Evolutionary conservation across 1,140 invertebrate species (phyloP), one percentile per base, ranked within the genome.

Genomic region (Nebria ingens): DNA sequence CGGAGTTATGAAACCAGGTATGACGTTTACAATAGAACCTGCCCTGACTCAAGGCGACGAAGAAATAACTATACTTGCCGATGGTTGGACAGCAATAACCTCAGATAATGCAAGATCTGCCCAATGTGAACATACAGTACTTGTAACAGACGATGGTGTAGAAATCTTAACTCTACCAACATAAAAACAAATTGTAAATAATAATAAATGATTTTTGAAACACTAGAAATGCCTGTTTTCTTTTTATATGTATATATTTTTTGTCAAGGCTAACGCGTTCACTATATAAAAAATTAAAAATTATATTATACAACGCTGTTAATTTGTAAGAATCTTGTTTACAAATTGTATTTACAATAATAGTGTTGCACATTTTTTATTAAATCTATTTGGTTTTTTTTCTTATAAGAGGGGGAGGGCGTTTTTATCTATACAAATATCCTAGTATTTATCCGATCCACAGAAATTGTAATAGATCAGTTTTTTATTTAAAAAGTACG

Each of bases 1-100:
- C 9, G 87, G 84, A n/a, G 62, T 72, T 22, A 96, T 97, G 93
- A 62, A 78, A 60, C 65, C 85, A 40, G 92, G 92, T 19, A 96
- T 95, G 89, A 89, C 87, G 1, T 97, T 97, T 67, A 97, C 93
- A 0, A 89, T 97, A 42, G 93, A 97, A 67, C 94, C 94, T n/a
- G 83, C 89, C 13, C 64, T 97, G 17, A 80, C 80, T 17, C 82
- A 91, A 64, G 92, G 93, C 0, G 69, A 63, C 1, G 69, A 76
- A 11, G 73, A 85, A 19, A 76, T 89, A 19, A 71, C 80, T 1
- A 73, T 94, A 42, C 72, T 91, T 20, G 80, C 89, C 38, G 93
- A 97, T 73, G 84, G 85, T 0, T 97, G 93, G 93, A 96, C 93
- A 1, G 84, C 85, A 4, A 73, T 90, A 0, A 92, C 87, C 0